Evolutionary conservation across 2,888 invertebrate genomes (phyloP), one percentile per base, ranked within the genome.

Genomic region (Eremobia ochroleuca): DNA sequence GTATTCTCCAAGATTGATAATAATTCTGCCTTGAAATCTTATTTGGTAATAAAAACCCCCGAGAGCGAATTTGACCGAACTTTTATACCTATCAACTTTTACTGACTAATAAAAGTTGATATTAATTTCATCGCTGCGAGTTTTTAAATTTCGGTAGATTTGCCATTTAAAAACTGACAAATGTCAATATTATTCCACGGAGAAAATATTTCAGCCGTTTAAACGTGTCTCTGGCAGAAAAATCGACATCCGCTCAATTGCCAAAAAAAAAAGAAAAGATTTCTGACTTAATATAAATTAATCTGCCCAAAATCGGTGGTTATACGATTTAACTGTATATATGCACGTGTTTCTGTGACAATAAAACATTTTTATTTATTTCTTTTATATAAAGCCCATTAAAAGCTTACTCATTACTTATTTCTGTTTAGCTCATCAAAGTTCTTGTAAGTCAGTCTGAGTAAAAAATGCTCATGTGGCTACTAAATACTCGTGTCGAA

Each of bases 401-500:
- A 9, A 49, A 37, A 58, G 37, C 13, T 28, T 8, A 59, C 25
- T n/a, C 15, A n/a, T 34, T 49, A 25, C 8, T 25, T 52, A 49
- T 15, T 59, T 59, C 0, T 28, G 18, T 55, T 11, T 2, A 58
- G 28, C 15, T 15, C 43, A 46, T 58, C 21, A 34, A 61, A 59
- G 21, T 31, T 21, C 31, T 21, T n/a, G 4, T 25, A 52, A 52
- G 34, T 13, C 25, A 64, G 34, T 43, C 25, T 65, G 43, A 28
- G 13, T 43, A 34, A 43, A 9, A 55, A 37, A 62, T 52, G 43
- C 6, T 40, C 13, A 11, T 21, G 21, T 21, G 31, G 25, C 13
- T 52, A 40, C 21, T 31, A 52, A 15, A 11, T 55, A 55, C 83
- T 78, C 61, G 69, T 84, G 69, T 59, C 4, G 15, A 58, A 58